Conservation (phyloP, 2,113 vertebrate genomes). For the Pampusana beccarii region DNA sequence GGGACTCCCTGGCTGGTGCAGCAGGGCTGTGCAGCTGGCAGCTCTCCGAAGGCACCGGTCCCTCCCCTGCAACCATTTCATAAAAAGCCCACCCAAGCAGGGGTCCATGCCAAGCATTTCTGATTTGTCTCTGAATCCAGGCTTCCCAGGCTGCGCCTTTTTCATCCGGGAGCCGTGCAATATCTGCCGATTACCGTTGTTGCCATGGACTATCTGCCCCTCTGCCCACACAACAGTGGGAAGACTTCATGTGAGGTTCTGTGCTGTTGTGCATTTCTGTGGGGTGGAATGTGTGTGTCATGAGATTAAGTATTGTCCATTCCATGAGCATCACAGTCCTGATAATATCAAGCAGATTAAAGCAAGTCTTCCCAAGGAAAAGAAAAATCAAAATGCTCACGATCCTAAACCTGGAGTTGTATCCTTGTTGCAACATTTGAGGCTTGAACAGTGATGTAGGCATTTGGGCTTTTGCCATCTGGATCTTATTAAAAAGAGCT, state of each 20-base stretch:
- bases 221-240: constrained; percentile 24
- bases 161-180: constrained; percentile 34
- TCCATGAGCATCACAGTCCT: not conserved
- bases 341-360: not conserved
- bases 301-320: not conserved
- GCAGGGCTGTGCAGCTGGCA: not conserved
- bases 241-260: constrained; percentile 15
- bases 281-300: constrained; percentile 9
- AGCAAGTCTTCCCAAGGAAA: constrained; percentile 15
- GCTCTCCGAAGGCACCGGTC: not conserved
- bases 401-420: constrained; percentile 1
- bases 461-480: constrained; percentile 60
- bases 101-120: constrained; percentile 51
- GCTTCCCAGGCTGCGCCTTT: constrained; percentile 40
- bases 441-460: constrained; percentile 47
- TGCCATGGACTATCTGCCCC: constrained; percentile 9
- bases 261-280: not conserved
- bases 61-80: not conserved
- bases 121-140: constrained; percentile 25
- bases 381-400: not conserved
- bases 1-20: not conserved
- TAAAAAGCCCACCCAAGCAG: constrained; percentile 52
- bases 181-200: constrained; percentile 31
- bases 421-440: constrained; percentile 1
- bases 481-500: constrained; percentile 62